phyloP scores from a whole-genome alignment of 2,888 invertebrate species.

The Sinhomidia bicolor region DNA sequence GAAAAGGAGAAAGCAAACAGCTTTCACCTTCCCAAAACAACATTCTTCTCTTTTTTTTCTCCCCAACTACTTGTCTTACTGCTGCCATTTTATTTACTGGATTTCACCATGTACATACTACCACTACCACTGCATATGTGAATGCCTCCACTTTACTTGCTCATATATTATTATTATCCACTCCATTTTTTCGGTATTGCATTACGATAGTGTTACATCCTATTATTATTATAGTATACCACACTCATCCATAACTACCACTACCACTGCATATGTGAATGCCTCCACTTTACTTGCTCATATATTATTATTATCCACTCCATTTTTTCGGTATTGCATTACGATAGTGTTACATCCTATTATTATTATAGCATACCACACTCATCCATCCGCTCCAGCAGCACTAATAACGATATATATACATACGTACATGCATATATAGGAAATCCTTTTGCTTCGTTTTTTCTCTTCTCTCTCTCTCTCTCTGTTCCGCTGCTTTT shows the following conservation, averaged over 20 bases:
- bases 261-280: neutral
- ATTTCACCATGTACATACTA: neutral
- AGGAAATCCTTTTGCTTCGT: constrained; percentile 4
- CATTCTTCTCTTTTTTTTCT: constrained; percentile 8
- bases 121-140: neutral
- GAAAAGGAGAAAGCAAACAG: constrained; percentile 55
- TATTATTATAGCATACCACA: constrained; percentile 12
- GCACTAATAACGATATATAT: neutral
- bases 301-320: neutral
- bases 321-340: constrained; percentile 32
- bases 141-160: neutral
- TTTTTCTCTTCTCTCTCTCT: neutral
- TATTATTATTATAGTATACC: constrained; percentile 15
- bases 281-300: neutral
- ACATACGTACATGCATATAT: too few relatives aligned
- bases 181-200: constrained; percentile 26
- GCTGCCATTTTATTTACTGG: constrained; percentile 11
- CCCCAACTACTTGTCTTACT: neutral
- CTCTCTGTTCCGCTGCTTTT: too few relatives aligned
- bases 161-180: neutral
- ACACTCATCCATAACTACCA: too few relatives aligned
- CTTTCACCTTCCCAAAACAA: constrained; percentile 59
- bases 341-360: constrained; percentile 42
- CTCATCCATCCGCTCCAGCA: constrained; percentile 13
- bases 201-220: constrained; percentile 42